Base-by-base conservation (phyloP, 1,140 invertebrate species). In the Drosophila setifemur region DNA sequence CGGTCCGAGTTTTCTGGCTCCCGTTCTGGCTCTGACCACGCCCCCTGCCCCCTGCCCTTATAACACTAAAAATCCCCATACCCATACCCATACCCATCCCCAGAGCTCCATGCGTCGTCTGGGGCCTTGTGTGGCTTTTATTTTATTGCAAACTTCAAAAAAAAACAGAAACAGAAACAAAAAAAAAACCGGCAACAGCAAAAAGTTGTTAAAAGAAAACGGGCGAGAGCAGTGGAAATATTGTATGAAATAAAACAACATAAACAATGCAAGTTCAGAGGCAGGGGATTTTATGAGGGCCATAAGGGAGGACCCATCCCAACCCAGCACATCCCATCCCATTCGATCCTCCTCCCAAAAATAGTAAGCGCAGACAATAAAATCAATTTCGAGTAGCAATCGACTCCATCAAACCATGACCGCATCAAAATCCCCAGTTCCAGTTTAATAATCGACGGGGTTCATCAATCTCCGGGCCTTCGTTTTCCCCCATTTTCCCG, bases 81-180 rank as follows among this genome's bases (percentile, higher is more conserved):
- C n/a, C n/a, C n/a, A n/a, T n/a, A n/a, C n/a, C n/a, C n/a, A n/a
- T n/a, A 28, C 40, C 48, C 47, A 64, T 64, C 40, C 57, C 39
- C 60, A 57, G 2, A 9, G 39, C 25, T 54, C 26, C 50, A 31
- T 54, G 39, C 23, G 40, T 26, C 29, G 53, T 57, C 42, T 63
- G 63, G 60, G 63, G 50, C 42, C 45, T 42, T 67, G 58, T 68
- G 64, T 68, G 69, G 69, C 69, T 72, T 72, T 72, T 72, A 72
- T 72, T 72, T 72, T 72, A 72, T 72, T 72, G 54, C 69, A 72
- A 72, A 71, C 40, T 72, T 72, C 57, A 72, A 71, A 71, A 61
- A 60, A 71, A 71, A 69, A 71, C 25, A 33, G 11, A 33, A 33
- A 4, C 11, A 29, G 0, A 39, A 50, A 50, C 16, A 26, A 47